Percentiles rank a stretch among this genome's conserved stretches.
Evolutionary conservation across 2,113 vertebrate genomes (phyloP).

Genomic region (Cryptomyrus ogoouensis): DNA sequence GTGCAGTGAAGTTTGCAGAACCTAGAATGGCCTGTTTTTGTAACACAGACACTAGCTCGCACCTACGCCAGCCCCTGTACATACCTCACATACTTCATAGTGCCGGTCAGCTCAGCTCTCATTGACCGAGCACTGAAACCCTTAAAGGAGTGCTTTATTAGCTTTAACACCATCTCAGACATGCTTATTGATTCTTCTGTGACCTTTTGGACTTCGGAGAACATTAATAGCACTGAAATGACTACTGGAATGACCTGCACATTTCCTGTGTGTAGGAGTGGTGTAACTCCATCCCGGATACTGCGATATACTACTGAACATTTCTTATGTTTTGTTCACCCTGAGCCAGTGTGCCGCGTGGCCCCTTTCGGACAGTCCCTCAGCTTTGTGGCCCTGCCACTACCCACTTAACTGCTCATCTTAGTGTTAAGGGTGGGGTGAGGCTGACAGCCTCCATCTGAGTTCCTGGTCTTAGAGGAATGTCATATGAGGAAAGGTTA

Average conservation of each 20-base stretch:
- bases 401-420: not conserved
- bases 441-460: not conserved
- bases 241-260: not conserved
- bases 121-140: not conserved
- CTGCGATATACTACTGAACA: not conserved
- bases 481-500: too few species aligned
- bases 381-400: not conserved
- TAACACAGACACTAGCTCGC: not conserved
- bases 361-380: not conserved
- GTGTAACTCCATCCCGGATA: not conserved
- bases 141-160: not conserved
- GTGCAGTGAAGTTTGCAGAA: not conserved
- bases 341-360: not conserved
- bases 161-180: not conserved
- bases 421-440: not conserved
- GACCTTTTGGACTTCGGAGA: not conserved
- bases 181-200: not conserved
- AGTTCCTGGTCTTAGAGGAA: too few species aligned
- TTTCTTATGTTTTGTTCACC: not conserved
- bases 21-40: not conserved
- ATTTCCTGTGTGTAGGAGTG: not conserved
- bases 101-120: not conserved
- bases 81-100: not conserved
- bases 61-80: not conserved
- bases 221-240: not conserved